Evolutionary conservation across 2,888 invertebrate genomes (phyloP).

Genomic region (Plagodis dolabraria): DNA sequence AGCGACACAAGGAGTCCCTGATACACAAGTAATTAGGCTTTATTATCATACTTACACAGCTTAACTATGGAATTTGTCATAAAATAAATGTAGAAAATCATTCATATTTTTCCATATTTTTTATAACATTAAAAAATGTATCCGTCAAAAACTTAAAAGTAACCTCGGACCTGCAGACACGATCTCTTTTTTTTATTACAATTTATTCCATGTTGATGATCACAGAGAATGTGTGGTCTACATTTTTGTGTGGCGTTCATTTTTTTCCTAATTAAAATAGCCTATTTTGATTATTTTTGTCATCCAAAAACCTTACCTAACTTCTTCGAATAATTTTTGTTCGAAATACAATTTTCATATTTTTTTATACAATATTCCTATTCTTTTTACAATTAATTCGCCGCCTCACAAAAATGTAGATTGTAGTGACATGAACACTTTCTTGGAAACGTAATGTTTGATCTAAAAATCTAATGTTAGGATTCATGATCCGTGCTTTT

Average conservation of each 20-base stretch:
- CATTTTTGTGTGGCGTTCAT: constrained; percentile 51
- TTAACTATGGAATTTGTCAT: constrained; percentile 78
- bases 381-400: constrained; percentile 41
- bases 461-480: constrained; percentile 81
- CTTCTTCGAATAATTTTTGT: constrained; percentile 63
- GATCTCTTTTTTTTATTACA: constrained; percentile 53
- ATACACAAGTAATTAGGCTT: constrained; percentile 68
- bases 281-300: constrained; percentile 45
- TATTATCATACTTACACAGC: constrained; percentile 74
- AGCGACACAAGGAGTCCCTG: constrained; percentile 45
- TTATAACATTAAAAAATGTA: constrained; percentile 73
- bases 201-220: constrained; percentile 80
- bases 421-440: constrained; percentile 73
- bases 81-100: constrained; percentile 79
- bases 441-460: constrained; percentile 82
- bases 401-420: constrained; percentile 55
- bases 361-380: not conserved
- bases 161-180: constrained; percentile 75
- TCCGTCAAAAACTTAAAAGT: constrained; percentile 75
- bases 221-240: constrained; percentile 66
- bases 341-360: constrained; percentile 18
- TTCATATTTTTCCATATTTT: constrained; percentile 49
- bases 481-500: constrained; percentile 83
- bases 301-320: constrained; percentile 51
- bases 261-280: constrained; percentile 45